A percentile compares a stretch with the other conserved stretches of the same genome.
These are phyloP conservation scores for Boloria selene DNA, from an alignment of 2,888 invertebrate genomes.

Conservation along the genomic window DNA sequence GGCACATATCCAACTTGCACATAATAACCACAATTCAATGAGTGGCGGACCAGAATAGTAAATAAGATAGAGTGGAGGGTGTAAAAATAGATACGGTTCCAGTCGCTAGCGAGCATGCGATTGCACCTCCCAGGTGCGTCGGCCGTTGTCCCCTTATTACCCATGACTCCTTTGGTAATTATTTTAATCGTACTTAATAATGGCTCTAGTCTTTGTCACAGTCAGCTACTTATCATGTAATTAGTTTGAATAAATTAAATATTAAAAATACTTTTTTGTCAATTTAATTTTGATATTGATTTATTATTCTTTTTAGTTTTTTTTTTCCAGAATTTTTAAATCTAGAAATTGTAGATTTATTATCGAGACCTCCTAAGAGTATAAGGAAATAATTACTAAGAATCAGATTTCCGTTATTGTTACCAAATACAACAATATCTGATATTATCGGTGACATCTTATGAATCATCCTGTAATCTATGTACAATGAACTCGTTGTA, in stretches of 20 bases:
- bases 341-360: too few species aligned
- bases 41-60: constrained; percentile 82
- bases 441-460: constrained; percentile 60
- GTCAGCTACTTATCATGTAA: neutral
- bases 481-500: constrained; percentile 45
- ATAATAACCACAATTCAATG: constrained; percentile 83
- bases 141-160: constrained; percentile 66
- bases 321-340: too few species aligned
- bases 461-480: constrained; percentile 58
- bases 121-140: constrained; percentile 78
- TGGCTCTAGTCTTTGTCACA: constrained; percentile 32
- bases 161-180: constrained; percentile 37
- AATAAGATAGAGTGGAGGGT: constrained; percentile 80
- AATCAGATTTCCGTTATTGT: constrained; percentile 37
- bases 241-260: neutral
- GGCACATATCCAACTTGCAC: constrained; percentile 80
- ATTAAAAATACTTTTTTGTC: neutral
- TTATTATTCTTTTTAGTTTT: too few species aligned
- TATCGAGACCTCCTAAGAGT: too few species aligned
- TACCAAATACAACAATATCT: constrained; percentile 49
- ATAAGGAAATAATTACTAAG: too few species aligned
- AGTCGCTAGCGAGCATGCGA: constrained; percentile 71
- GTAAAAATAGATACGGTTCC: constrained; percentile 79
- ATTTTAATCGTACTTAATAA: constrained; percentile 26
- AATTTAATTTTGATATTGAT: neutral